Base-by-base conservation (phyloP, 2,797 vertebrate species). In the Melanotaenia boesemani region DNA sequence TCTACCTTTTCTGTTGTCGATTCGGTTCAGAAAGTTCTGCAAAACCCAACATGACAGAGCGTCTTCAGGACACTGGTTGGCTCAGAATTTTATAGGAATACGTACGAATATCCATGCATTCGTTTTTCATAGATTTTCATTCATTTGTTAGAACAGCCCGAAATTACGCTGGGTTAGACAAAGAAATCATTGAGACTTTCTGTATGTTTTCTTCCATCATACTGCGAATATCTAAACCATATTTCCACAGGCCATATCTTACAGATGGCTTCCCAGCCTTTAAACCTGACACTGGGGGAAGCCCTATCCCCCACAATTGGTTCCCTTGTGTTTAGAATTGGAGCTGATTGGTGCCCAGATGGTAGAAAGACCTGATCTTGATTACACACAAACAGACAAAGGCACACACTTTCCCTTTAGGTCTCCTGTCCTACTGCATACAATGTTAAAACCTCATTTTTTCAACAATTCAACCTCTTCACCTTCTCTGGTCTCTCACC, bases 401-500 rank as follows among this genome's bases (percentile, higher is more conserved):
- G 57, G 60, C 44, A 79, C n/a, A 64, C 13, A 74, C 18, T 46
- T 22, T 28, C 32, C 78, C 81, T 82, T 84, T 50, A 48, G 67
- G 74, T 81, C 80, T 86, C 68, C 76, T 76, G 84, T 85, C 88
- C 82, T 67, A 63, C 39, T 73, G 58, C 39, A 37, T 74, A n/a
- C 46, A 20, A 82, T 81, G 82, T 85, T 81, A 75, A 64, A 80
- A 89, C 89, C 90, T 88, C 80, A 30, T 88, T 89, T 90, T 93
- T 89, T 92, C 90, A 88, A 82, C 83, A 46, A 78, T 32, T 85
- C 80, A 84, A 89, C 91, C 88, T 86, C 52, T 88, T 75, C 88
- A 86, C 89, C 90, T 90, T 90, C 87, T 93, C 88, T 69, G 76
- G 79, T 68, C 84, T 82, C 77, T 69, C 32, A 37, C 76, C 74